Evolutionary conservation across 2,113 vertebrate genomes (phyloP).

Genomic region (Origma solitaria): DNA sequence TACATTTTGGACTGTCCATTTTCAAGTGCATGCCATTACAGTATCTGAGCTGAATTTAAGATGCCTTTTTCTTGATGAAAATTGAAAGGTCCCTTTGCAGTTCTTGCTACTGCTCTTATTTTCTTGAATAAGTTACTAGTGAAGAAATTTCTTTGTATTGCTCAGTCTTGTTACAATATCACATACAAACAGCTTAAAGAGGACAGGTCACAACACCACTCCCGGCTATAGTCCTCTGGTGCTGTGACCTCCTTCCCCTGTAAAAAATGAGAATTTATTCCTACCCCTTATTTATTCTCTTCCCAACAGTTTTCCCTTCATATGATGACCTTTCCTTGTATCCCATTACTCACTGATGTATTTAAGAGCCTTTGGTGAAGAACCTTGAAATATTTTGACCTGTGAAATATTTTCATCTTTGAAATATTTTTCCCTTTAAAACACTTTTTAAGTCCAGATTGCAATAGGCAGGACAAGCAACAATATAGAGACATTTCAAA

Average conservation of each 20-base stretch:
- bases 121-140: background rate
- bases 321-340: background rate
- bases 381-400: background rate
- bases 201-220: background rate
- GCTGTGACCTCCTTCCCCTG: background rate
- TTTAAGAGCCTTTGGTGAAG: background rate
- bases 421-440: background rate
- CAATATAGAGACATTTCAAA: background rate
- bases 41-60: background rate
- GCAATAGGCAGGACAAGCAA: background rate
- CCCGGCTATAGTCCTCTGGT: background rate
- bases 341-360: fast-evolving
- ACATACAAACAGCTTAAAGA: background rate
- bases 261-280: background rate
- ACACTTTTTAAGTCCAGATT: background rate
- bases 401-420: background rate
- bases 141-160: background rate
- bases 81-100: background rate
- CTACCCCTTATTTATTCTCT: background rate
- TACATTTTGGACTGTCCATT: background rate
- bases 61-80: background rate
- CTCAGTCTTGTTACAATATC: background rate
- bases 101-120: background rate
- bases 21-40: background rate
- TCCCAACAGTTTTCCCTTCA: background rate